These are phyloP conservation scores for Ophiodon elongatus DNA, from an alignment of 2,113 vertebrate genomes.

Conservation along the genomic window DNA sequence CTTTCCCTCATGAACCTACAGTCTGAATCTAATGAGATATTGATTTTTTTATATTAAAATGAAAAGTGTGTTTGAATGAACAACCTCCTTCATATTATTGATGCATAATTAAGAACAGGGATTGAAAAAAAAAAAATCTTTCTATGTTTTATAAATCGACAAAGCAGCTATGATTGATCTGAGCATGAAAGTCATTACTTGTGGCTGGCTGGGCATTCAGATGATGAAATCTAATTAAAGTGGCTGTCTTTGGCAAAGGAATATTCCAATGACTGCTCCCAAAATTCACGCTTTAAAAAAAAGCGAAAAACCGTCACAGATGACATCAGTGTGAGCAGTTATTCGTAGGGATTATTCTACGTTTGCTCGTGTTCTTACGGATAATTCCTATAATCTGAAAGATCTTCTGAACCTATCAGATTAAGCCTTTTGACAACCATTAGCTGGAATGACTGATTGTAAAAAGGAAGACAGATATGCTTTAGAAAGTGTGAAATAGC, in stretches of 20 bases:
- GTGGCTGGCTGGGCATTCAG: constrained; percentile 6
- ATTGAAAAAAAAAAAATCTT: constrained; percentile 24
- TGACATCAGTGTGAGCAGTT: neutral
- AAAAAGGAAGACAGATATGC: neutral
- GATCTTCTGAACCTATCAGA: constrained; percentile 22
- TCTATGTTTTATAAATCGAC: constrained; percentile 23
- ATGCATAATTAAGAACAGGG: constrained; percentile 24
- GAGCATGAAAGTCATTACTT: constrained; percentile 45
- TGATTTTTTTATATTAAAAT: constrained; percentile 32
- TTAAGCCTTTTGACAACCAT: constrained; percentile 11
- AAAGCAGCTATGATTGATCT: constrained; percentile 46
- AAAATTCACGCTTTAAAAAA: constrained; percentile 5
- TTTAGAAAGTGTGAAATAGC: neutral
- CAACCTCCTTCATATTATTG: constrained; percentile 11
- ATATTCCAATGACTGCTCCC: neutral
- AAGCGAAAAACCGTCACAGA: constrained; percentile 17
- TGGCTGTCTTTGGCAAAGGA: constrained; percentile 24
- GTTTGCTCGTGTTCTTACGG: constrained; percentile 18
- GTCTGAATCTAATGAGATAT: constrained; percentile 42
- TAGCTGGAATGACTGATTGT: neutral
- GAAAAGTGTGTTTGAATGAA: constrained; percentile 19
- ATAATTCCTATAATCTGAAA: constrained; percentile 47
- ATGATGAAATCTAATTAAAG: constrained; percentile 65
- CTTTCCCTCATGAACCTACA: neutral
- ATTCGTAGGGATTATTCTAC: neutral